Evolutionary conservation across 2,797 vertebrate species (phyloP).

Genomic region (Xenentodon cancila): DNA sequence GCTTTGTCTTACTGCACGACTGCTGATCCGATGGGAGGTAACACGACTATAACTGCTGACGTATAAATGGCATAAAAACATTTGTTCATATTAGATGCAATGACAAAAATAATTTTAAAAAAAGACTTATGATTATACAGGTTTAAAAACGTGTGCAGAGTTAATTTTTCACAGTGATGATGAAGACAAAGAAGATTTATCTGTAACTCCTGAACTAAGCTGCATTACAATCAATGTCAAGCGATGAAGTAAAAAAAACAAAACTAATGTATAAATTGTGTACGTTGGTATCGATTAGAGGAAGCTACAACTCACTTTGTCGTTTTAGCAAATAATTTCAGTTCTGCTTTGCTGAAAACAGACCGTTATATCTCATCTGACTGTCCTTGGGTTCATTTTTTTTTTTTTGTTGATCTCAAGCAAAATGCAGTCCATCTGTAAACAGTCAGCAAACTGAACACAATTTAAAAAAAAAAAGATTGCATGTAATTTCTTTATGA

Average conservation of each 20-base stretch:
- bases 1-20: background rate
- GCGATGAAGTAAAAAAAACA: background rate
- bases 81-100: background rate
- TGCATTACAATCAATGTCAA: background rate
- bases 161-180: background rate
- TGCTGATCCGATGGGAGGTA: background rate
- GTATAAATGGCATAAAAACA: constrained; percentile 9
- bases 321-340: constrained; percentile 1
- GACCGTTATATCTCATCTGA: background rate
- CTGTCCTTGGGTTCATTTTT: too few relatives aligned
- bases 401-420: too few relatives aligned
- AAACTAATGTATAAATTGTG: background rate
- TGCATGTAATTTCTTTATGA: background rate
- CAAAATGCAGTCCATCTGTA: too few relatives aligned
- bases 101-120: background rate
- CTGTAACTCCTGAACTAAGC: background rate
- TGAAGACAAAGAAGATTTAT: background rate
- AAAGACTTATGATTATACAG: background rate
- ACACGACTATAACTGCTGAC: background rate
- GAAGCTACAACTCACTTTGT: background rate
- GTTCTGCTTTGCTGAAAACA: background rate
- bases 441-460: background rate
- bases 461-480: background rate
- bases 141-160: background rate
- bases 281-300: background rate